Evolutionary conservation across 2,888 invertebrate species (phyloP).

Genomic region (Calliopum simillimum): DNA sequence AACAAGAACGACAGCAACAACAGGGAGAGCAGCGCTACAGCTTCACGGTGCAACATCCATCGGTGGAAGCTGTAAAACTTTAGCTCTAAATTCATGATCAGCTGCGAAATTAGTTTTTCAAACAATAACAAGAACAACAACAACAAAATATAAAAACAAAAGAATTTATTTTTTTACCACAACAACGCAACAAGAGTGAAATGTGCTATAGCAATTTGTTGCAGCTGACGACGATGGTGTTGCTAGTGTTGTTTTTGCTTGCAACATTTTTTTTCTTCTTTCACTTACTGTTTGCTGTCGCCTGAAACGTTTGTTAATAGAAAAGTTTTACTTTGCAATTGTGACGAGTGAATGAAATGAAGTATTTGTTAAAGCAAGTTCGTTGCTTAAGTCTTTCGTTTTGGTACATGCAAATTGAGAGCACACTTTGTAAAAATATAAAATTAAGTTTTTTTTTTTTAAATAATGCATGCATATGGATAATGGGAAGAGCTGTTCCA

Average conservation of each 20-base stretch:
- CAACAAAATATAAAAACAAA: not conserved
- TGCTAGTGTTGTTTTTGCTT: not conserved
- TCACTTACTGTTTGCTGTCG: constrained; percentile 13
- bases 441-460: too few relatives aligned
- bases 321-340: not conserved
- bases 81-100: constrained; percentile 17
- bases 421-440: too few relatives aligned
- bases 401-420: not conserved
- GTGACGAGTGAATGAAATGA: too few relatives aligned
- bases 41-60: not conserved
- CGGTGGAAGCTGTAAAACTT: not conserved
- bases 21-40: not conserved
- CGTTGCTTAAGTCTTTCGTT: constrained; percentile 13
- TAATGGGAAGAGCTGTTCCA: too few relatives aligned
- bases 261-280: not conserved
- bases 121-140: constrained; percentile 4
- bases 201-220: constrained; percentile 1
- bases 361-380: not conserved
- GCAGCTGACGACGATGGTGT: not conserved
- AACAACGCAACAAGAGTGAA: too few relatives aligned
- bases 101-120: constrained; percentile 27
- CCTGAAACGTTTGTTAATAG: constrained; percentile 29
- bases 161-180: too few relatives aligned
- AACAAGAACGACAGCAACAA: constrained; percentile 4
- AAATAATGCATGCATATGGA: too few relatives aligned